Base-by-base conservation (phyloP, 1,140 invertebrate genomes). In the Nomia melanderi region DNA sequence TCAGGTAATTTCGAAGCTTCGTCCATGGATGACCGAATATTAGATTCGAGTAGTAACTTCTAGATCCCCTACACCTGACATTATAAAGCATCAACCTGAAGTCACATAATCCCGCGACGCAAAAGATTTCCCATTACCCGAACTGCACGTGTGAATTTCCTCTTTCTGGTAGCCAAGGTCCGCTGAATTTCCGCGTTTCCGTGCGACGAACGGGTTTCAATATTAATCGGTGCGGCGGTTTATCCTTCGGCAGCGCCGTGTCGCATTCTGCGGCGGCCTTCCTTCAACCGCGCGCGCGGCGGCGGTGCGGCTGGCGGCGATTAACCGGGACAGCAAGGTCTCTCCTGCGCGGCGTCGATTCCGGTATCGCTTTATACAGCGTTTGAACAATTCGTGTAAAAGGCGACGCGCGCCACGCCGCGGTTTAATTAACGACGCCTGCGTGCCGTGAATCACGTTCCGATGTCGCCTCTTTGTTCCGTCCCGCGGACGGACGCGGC, bases 351-450 rank as follows among this genome's bases (percentile, higher is more conserved):
- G 31, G 14, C 29, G 33, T 29, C 44, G 27, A 78, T 78, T 78
- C 75, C 62, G 50, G 67, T 72, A 62, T 67, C 63, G 57, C 69
- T 79, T 65, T 71, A 36, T 64, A 74, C 25, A 53, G 41, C 66
- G 44, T 29, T 56, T 29, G 4, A n/a, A 41, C 59, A 44, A 47
- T 70, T 70, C 29, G 39, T n/a, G 47, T 29, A 44, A 39, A 20
- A 62, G 29, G 29, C 7, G 31, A 47, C 25, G 14, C 25, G 9
- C n/a, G 11, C 7, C 25, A 8, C 47, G 7, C 11, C 36, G 27
- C 0, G 2, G 27, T 27, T 31, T 50, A 50, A 65, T 65, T 50
- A 47, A 65, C 56, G n/a, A 23, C 14, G 0, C 0, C n/a, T 31
- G n/a, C 56, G 56, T 33, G n/a, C 29, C 23, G n/a, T 20, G 67